A percentile compares a stretch with the other conserved stretches of the same genome.
Conservation (phyloP, 2,888 invertebrate species). For the Hydriomena furcata region DNA sequence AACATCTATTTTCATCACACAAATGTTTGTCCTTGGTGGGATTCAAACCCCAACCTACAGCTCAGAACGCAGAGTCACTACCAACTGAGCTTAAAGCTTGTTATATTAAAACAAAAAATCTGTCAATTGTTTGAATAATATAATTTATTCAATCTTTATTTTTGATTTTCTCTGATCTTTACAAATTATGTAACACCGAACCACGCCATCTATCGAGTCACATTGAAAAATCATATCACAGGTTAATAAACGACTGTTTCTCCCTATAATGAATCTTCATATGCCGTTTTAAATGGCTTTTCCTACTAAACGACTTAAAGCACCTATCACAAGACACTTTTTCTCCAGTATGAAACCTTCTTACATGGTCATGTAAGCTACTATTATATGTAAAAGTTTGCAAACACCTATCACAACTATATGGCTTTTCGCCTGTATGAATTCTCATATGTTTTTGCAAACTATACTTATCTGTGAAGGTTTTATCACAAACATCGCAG, state of each 20-base stretch:
- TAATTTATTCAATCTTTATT: too few species aligned
- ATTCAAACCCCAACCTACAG: too few species aligned
- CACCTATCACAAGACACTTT: slow-evolving; percentile 16
- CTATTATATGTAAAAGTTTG: slow-evolving; percentile 8
- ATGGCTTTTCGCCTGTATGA: slow-evolving; percentile 22
- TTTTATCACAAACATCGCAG: slow-evolving; percentile 17
- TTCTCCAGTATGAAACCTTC: slow-evolving; percentile 11
- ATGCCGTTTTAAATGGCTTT: slow-evolving; percentile 15
- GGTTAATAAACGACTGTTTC: slow-evolving; percentile 9
- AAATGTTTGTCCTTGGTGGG: too few species aligned
- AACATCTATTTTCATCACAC: too few species aligned
- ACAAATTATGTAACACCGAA: too few species aligned
- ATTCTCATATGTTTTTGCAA: slow-evolving; percentile 21
- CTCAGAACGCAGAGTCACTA: too few species aligned
- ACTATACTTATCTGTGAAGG: slow-evolving; percentile 10
- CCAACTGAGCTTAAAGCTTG: too few species aligned
- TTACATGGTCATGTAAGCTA: slow-evolving; percentile 14
- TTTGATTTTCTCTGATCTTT: too few species aligned
- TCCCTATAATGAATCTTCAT: slow-evolving; percentile 19
- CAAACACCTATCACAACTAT: slow-evolving; percentile 15
- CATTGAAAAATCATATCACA: too few species aligned
- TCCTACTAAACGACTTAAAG: slow-evolving; percentile 10
- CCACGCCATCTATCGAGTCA: too few species aligned
- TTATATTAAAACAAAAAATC: too few species aligned
- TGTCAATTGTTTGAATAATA: too few species aligned